Evolutionary conservation across 2,797 vertebrate species (phyloP).

Genomic region (Pteropus rufus): DNA sequence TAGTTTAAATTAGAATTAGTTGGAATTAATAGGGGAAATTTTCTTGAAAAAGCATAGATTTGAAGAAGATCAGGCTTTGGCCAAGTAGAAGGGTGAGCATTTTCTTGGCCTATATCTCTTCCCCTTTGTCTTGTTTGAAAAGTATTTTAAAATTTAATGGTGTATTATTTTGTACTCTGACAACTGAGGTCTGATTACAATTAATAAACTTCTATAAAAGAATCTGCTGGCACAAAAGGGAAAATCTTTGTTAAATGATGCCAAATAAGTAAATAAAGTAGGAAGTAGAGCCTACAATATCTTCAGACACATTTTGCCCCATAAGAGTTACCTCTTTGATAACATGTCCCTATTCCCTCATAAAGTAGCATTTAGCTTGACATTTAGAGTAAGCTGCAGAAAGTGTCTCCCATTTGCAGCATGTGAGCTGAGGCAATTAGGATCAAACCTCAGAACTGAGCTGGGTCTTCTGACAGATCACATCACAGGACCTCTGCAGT

Average conservation of each 20-base stretch:
- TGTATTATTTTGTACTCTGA: constrained; percentile 56
- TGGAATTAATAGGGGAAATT: neutral
- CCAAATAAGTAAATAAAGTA: constrained; percentile 38
- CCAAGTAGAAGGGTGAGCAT: constrained; percentile 41
- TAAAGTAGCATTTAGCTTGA: neutral
- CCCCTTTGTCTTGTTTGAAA: constrained; percentile 55
- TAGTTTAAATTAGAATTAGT: neutral
- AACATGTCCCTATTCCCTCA: neutral
- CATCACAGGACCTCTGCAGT: neutral
- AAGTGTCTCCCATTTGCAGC: neutral
- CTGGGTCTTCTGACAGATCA: neutral
- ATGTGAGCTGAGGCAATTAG: constrained; percentile 24
- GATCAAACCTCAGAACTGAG: constrained; percentile 7
- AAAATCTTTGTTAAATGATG: constrained; percentile 50
- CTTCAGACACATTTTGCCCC: constrained; percentile 9
- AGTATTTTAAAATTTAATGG: constrained; percentile 51
- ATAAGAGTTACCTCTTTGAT: neutral
- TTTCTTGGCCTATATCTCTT: constrained; percentile 48
- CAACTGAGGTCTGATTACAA: constrained; percentile 39
- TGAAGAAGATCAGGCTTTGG: constrained; percentile 47
- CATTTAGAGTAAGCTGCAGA: neutral
- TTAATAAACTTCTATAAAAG: constrained; percentile 45
- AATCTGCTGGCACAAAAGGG: constrained; percentile 24
- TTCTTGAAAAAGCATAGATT: constrained; percentile 26
- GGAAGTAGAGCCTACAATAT: neutral